phyloP scores from a whole-genome alignment of 2,888 invertebrate genomes.

The Troilus luridus region DNA sequence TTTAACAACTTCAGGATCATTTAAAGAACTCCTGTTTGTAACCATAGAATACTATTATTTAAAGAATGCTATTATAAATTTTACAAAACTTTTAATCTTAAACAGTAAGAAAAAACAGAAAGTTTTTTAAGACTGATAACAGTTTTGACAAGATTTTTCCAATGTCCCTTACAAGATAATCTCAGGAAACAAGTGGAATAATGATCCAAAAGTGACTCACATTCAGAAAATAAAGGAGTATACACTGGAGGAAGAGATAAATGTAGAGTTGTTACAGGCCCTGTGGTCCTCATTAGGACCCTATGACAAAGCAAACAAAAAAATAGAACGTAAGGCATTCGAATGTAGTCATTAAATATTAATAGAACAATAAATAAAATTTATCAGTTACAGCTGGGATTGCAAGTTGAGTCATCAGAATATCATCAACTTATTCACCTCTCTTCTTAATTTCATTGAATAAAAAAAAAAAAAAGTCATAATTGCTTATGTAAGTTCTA shows the following conservation, averaged over 20 bases:
- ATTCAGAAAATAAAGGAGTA: too few species aligned
- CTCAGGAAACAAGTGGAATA: too few species aligned
- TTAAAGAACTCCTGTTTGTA: constrained; percentile 38
- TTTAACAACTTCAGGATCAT: constrained; percentile 55
- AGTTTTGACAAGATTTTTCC: too few species aligned
- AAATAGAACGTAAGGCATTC: too few species aligned
- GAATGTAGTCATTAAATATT: neutral
- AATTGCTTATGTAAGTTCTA: too few species aligned
- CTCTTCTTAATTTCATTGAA: neutral
- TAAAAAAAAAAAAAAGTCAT: too few species aligned
- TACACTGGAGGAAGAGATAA: too few species aligned
- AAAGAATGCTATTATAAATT: neutral
- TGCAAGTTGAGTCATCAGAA: neutral
- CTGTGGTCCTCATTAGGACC: too few species aligned
- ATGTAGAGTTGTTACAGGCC: too few species aligned
- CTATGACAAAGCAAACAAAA: too few species aligned
- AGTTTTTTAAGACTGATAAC: neutral
- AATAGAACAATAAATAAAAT: neutral
- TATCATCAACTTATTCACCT: neutral
- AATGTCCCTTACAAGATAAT: too few species aligned
- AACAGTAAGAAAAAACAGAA: neutral
- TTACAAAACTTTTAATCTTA: neutral
- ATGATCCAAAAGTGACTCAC: too few species aligned
- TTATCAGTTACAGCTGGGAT: neutral
- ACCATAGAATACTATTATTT: neutral